Percentiles rank a stretch among this genome's conserved stretches.
These are phyloP conservation scores for Eremophila alpestris DNA, from an alignment of 2,797 vertebrate species.

Conservation along the genomic window DNA sequence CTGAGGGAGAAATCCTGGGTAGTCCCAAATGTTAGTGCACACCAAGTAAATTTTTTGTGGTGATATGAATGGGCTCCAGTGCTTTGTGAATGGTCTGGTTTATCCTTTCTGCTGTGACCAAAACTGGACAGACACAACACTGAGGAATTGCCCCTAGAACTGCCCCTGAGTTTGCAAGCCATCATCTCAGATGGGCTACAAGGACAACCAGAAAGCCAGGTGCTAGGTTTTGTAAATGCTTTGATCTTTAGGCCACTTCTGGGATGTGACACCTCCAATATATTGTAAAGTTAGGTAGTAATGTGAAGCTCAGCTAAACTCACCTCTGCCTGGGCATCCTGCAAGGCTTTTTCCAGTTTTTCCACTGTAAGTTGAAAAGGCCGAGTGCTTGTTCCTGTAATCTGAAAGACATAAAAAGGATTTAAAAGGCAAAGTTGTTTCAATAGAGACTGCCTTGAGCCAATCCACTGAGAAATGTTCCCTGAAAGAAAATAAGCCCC, in stretches of 20 bases:
- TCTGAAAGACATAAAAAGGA: conserved; percentile 70
- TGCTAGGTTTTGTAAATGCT: neutral
- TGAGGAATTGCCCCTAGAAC: neutral
- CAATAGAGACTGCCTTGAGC: neutral
- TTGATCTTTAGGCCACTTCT: neutral
- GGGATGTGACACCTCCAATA: neutral
- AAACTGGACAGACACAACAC: neutral
- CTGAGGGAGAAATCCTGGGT: neutral
- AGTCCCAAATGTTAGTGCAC: neutral
- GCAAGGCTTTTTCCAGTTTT: conserved; percentile 86
- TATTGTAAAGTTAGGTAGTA: neutral
- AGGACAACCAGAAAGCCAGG: neutral
- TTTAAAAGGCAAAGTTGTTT: neutral
- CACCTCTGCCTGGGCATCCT: conserved; percentile 86
- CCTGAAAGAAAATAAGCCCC: neutral
- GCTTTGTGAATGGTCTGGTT: neutral
- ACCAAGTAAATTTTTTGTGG: neutral
- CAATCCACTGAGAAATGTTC: neutral
- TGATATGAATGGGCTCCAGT: neutral
- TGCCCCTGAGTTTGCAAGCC: neutral
- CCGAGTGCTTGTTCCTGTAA: conserved; percentile 75
- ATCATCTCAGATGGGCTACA: neutral
- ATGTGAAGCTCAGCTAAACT: neutral
- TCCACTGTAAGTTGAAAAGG: conserved; percentile 92
- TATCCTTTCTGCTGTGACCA: neutral